phyloP scores from a whole-genome alignment of 1,140 invertebrate genomes.

The Drosophila subobscura region DNA sequence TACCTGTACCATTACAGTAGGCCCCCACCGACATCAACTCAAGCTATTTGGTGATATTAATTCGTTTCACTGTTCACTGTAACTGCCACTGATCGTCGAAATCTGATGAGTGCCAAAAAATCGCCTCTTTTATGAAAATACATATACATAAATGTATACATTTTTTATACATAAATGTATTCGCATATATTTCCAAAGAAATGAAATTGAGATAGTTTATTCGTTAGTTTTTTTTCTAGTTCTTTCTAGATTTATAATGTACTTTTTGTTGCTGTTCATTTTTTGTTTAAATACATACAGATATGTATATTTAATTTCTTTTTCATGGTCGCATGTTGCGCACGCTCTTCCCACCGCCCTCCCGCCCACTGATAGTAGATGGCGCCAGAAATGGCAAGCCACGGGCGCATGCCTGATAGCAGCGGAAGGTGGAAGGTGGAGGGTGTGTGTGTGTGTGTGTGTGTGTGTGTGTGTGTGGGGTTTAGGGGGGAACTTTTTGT shows the following conservation, averaged over 20 bases:
- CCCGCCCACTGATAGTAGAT: conserved; percentile 52
- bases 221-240: conserved; percentile 8
- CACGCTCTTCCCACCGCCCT: conserved; percentile 20
- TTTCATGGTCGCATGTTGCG: conserved; percentile 60
- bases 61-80: conserved; percentile 10
- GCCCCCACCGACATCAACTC: no score
- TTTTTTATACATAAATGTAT: conserved; percentile 2
- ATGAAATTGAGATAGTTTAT: conserved; percentile 29
- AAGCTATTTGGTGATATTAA: no score
- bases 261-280: conserved; percentile 4
- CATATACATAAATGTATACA: conserved; percentile 1
- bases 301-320: conserved; percentile 55
- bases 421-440: not conserved
- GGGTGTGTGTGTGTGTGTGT: no score
- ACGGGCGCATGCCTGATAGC: not conserved
- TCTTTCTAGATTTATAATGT: conserved; percentile 17
- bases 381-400: conserved; percentile 27
- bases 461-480: no score
- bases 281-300: conserved; percentile 14
- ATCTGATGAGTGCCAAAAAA: conserved; percentile 24
- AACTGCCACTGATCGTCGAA: conserved; percentile 1
- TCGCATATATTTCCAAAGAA: conserved; percentile 12
- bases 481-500: not conserved
- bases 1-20: no score
- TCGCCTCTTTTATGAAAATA: conserved; percentile 22